Base-by-base conservation (phyloP, 2,113 vertebrate species). In the Halcyon senegalensis region DNA sequence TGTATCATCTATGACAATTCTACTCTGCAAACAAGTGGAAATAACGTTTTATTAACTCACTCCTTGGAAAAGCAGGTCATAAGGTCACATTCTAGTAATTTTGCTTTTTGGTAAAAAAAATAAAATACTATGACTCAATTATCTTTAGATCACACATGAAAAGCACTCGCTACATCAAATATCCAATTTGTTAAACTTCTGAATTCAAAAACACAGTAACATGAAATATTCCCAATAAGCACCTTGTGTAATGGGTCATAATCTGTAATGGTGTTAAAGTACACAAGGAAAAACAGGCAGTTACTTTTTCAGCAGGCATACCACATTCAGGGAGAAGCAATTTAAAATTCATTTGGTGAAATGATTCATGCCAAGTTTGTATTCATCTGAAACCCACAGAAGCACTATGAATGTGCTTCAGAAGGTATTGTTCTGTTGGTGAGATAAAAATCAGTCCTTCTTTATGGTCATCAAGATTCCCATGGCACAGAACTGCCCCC, bases 1-100 rank as follows among this genome's bases (percentile, higher is more conserved):
- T 98, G 98, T 99, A 98, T 99, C 99, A 98, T 99, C 99, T 99
- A 99, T 98, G 98, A 99, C 98, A 98, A 99, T 98, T 98, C 98
- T 98, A 98, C 98, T 99, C 99, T 99, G 99, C 97, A 99, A 98
- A 99, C 98, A 98, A 98, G 98, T 98, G 98, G 98, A 99, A 98
- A 99, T 98, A 99, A 99, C 33, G 98, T 98, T 97, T 97, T 87
- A 98, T 99, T 99, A 99, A 99, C 98, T 97, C 88, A 90, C 95
- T 96, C 94, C 74, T 94, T 83, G 69, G 68, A 96, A 94, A 84
- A 93, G 87, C 83, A 96, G 43, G 89, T 94, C 87, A 97, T 90
- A 94, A 96, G 96, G 96, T 92, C 91, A 96, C 93, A 97, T 83
- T 90, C 78, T 35, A 95, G 10, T 66, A 88, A 69, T 59, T 73